These are phyloP conservation scores for Aphyosemion australe DNA, from an alignment of 2,113 vertebrate species.

Conservation along the genomic window DNA sequence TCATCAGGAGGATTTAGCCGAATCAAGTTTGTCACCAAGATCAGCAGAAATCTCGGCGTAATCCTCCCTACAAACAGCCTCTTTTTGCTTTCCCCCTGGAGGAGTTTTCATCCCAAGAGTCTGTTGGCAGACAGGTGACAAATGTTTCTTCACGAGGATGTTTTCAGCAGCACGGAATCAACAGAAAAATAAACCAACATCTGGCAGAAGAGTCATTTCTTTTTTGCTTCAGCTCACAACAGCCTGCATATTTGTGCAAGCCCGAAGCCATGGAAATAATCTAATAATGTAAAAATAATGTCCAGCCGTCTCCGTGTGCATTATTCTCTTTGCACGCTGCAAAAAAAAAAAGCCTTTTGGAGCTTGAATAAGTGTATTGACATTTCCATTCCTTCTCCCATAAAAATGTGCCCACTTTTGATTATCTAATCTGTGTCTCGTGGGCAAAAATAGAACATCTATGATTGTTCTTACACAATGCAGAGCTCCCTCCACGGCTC, in stretches of 20 bases:
- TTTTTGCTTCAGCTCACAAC: constrained; percentile 26
- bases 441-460: constrained; percentile 44
- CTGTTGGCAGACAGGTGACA: constrained; percentile 43
- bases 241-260: constrained; percentile 18
- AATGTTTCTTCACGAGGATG: constrained; percentile 43
- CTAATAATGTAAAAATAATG: constrained; percentile 13
- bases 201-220: constrained; percentile 49
- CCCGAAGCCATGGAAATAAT: constrained; percentile 11
- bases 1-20: constrained; percentile 20
- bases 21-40: constrained; percentile 6
- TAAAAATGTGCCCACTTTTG: constrained; percentile 40
- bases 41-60: constrained; percentile 11
- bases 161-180: constrained; percentile 45
- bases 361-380: constrained; percentile 34
- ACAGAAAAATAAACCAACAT: constrained; percentile 55
- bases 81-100: constrained; percentile 8
- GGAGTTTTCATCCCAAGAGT: constrained; percentile 31
- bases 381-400: constrained; percentile 35
- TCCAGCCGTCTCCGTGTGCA: not conserved
- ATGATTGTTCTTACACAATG: constrained; percentile 32
- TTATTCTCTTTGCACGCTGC: constrained; percentile 5
- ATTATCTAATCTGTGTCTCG: constrained; percentile 51
- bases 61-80: constrained; percentile 2
- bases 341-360: constrained; percentile 24
- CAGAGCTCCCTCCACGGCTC: constrained; percentile 11